Percentiles rank a stretch among this genome's conserved stretches.
phyloP scores from a whole-genome alignment of 2,797 vertebrate species.

The Eulemur mongoz region DNA sequence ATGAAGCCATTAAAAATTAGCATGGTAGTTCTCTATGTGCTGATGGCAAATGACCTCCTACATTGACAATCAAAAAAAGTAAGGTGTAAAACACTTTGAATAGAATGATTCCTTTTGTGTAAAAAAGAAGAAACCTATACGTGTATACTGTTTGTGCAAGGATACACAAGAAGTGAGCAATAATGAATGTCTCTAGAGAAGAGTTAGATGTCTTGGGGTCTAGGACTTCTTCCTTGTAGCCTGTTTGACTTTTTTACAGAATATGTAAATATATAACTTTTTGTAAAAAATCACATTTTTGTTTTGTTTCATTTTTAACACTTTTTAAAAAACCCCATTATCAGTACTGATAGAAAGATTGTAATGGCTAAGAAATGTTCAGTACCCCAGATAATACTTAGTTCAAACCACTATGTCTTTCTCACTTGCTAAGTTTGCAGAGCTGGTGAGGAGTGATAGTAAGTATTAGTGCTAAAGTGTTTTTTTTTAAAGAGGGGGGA shows the following conservation, averaged over 20 bases:
- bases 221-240: not conserved
- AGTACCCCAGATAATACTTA: not conserved
- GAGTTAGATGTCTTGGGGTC: not conserved
- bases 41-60: not conserved
- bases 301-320: slow-evolving; percentile 45
- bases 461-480: not conserved
- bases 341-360: slow-evolving; percentile 3
- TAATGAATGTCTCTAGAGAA: not conserved
- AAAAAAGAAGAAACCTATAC: not conserved
- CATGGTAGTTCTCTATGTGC: not conserved
- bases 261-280: not conserved
- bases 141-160: not conserved
- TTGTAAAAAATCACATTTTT: not conserved
- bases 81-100: not conserved
- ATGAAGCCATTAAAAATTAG: not conserved
- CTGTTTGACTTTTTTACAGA: not conserved
- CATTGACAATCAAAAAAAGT: not conserved
- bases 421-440: not conserved
- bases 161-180: not conserved
- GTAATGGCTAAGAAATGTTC: not conserved
- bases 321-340: not conserved
- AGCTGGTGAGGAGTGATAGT: not conserved
- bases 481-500: not conserved
- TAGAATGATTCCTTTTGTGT: not conserved
- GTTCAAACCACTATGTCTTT: not conserved